Conservation (phyloP, 2,797 vertebrate genomes). For the Paramormyrops hopkinsi region DNA sequence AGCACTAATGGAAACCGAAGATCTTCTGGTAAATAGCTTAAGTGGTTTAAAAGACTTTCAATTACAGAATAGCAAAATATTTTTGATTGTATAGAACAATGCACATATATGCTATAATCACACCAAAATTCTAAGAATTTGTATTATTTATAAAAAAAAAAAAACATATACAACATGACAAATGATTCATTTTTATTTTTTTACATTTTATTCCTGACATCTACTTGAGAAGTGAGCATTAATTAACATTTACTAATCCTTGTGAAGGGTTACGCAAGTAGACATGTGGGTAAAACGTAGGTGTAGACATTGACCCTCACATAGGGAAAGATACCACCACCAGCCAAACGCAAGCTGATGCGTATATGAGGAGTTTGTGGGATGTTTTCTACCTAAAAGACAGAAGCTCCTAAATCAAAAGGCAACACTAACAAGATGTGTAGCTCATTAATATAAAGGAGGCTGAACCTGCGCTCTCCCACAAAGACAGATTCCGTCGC, state of each 20-base stretch:
- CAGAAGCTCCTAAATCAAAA: not conserved
- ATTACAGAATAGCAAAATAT: not conserved
- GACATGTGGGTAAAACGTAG: not conserved
- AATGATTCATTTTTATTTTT: not conserved
- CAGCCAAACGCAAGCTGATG: not conserved
- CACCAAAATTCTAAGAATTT: not conserved
- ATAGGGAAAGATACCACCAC: not conserved
- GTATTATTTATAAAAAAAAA: not conserved
- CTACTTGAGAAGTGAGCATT: not conserved
- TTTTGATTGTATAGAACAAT: not conserved
- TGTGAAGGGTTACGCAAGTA: not conserved
- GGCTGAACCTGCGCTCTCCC: constrained; percentile 56
- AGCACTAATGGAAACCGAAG: constrained; percentile 2
- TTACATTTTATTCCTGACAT: not conserved
- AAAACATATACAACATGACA: not conserved
- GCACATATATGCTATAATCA: not conserved
- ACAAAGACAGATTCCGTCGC: constrained; percentile 53
- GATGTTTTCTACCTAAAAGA: not conserved
- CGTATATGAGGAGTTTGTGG: not conserved
- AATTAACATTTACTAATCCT: not conserved
- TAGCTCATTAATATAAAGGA: constrained; percentile 17
- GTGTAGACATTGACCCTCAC: not conserved
- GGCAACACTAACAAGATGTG: not conserved
- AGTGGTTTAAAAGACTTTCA: not conserved
- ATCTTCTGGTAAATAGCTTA: not conserved